Percentiles rank a stretch among this genome's conserved stretches.
phyloP scores from a whole-genome alignment of 2,888 invertebrate genomes.

The Autographa pulchrina region DNA sequence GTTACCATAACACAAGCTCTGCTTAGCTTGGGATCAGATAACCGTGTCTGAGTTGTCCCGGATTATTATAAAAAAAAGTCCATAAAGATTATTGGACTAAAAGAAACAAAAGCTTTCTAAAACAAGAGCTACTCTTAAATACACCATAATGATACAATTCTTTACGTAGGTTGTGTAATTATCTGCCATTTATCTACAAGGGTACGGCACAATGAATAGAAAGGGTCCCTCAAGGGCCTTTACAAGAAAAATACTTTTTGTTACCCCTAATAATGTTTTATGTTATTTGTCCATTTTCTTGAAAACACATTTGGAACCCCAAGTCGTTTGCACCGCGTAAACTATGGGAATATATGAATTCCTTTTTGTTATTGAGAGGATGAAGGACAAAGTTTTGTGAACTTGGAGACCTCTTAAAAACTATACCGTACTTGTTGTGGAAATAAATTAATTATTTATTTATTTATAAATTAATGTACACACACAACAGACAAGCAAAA shows the following conservation, averaged over 20 bases:
- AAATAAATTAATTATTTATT: too few relatives aligned
- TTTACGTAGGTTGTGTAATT: conserved; percentile 28
- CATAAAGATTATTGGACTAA: too few relatives aligned
- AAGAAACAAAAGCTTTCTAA: background rate
- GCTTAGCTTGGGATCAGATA: too few relatives aligned
- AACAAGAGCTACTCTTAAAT: background rate
- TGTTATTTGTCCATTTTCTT: conserved; percentile 44
- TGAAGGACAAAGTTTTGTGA: background rate
- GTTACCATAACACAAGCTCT: too few relatives aligned
- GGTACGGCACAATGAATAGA: background rate
- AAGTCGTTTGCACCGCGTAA: conserved; percentile 6
- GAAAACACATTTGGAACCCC: conserved; percentile 31
- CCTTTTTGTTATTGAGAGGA: background rate
- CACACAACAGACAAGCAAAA: too few relatives aligned
- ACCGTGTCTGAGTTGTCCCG: too few relatives aligned
- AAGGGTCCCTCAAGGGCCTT: conserved; percentile 38
- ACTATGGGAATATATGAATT: conserved; percentile 28
- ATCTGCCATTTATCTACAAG: conserved; percentile 10
- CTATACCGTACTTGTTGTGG: background rate
- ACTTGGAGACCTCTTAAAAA: background rate
- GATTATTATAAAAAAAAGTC: too few relatives aligned
- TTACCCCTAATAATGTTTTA: conserved; percentile 45
- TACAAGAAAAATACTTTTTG: conserved; percentile 32
- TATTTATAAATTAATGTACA: too few relatives aligned
- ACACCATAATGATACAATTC: background rate